Evolutionary conservation across 2,113 vertebrate species (phyloP).

Genomic region (Chelonoidis abingdonii): DNA sequence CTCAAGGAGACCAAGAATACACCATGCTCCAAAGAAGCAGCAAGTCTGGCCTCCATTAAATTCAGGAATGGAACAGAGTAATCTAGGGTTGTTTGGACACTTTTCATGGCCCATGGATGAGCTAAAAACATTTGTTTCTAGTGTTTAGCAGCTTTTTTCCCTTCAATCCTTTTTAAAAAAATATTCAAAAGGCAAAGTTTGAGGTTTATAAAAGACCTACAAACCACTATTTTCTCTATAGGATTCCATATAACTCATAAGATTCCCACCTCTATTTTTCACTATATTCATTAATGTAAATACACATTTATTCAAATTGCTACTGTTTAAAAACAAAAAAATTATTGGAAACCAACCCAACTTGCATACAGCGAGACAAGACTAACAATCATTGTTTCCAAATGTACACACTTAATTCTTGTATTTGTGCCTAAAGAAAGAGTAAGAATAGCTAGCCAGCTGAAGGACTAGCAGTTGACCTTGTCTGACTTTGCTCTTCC

Average conservation of each 20-base stretch:
- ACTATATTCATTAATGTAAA: neutral
- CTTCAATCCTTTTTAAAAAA: conserved; percentile 7
- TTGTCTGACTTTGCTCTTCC: neutral
- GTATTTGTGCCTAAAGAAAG: neutral
- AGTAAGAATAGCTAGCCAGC: neutral
- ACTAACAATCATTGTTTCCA: neutral
- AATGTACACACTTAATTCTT: neutral
- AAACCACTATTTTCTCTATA: conserved; percentile 33
- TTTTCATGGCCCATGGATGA: no score
- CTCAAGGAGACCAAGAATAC: accelerated
- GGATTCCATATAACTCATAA: neutral
- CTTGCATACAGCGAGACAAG: neutral
- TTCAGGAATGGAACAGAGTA: neutral
- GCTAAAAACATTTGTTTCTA: neutral
- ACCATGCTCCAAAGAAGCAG: accelerated
- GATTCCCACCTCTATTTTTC: neutral
- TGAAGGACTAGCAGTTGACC: neutral
- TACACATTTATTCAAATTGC: neutral
- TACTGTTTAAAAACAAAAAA: neutral
- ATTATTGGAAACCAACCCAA: neutral
- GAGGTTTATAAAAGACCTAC: conserved; percentile 33
- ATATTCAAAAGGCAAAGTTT: neutral
- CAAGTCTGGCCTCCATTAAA: neutral
- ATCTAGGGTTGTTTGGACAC: accelerated
- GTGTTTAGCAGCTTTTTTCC: conserved; percentile 17